Percentiles rank a stretch among this genome's conserved stretches.
Conservation (phyloP, 2,797 vertebrate genomes). For the Euphonia xanthogaster region DNA sequence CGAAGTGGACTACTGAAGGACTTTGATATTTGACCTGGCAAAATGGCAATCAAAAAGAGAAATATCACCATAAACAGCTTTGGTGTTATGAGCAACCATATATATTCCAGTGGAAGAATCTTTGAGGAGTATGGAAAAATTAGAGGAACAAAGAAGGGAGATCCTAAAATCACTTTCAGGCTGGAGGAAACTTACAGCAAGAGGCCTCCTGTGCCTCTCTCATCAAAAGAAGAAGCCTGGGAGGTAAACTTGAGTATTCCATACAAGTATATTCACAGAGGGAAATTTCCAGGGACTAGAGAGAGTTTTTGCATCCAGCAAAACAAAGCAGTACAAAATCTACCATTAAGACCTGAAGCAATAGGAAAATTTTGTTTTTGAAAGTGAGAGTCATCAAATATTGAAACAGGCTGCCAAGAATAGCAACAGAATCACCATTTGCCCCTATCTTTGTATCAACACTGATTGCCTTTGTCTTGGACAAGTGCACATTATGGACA, state of each 20-base stretch:
- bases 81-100: background rate
- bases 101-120: background rate
- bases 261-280: background rate
- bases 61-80: background rate
- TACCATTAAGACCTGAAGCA: conserved; percentile 17
- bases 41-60: background rate
- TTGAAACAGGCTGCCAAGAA: background rate
- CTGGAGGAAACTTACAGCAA: background rate
- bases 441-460: background rate
- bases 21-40: background rate
- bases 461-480: background rate
- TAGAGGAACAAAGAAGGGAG: background rate
- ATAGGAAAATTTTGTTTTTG: conserved; percentile 8
- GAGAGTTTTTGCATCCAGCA: conserved; percentile 39
- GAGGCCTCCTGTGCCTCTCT: background rate
- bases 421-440: background rate
- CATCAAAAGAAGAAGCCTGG: conserved; percentile 34
- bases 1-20: background rate
- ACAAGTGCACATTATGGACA: background rate
- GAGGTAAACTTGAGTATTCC: conserved; percentile 15
- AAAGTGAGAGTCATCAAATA: background rate
- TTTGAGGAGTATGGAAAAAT: background rate
- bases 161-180: background rate
- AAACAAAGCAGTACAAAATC: conserved; percentile 18
- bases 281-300: conserved; percentile 16